These are phyloP conservation scores for Acholoe squamosa DNA, from an alignment of 2,888 invertebrate genomes.

Conservation along the genomic window DNA sequence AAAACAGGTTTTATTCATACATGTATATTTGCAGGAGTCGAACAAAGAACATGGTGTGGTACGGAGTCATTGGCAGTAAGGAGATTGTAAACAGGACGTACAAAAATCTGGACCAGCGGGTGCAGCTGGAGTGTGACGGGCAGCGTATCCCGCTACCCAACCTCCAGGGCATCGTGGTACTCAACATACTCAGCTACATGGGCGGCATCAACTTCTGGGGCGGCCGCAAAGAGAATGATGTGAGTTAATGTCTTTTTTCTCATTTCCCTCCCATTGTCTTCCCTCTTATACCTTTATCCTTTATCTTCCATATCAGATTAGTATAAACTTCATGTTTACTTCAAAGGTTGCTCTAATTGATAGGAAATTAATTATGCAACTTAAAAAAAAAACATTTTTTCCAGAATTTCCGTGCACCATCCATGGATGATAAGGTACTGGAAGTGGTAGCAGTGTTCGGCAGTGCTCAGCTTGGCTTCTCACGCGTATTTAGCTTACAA, in stretches of 20 bases:
- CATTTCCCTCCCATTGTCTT: no score
- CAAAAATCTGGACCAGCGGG: slow-evolving; percentile 96
- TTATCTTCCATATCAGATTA: no score
- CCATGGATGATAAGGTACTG: slow-evolving; percentile 96
- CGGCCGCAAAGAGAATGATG: slow-evolving; percentile 93
- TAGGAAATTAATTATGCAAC: no score
- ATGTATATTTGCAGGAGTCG: slow-evolving; percentile 68
- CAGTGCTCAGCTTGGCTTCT: slow-evolving; percentile 98
- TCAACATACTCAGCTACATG: slow-evolving; percentile 98
- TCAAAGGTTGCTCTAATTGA: no score
- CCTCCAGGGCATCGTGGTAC: slow-evolving; percentile 96
- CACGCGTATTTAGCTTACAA: slow-evolving; percentile 95
- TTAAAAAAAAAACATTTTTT: no score
- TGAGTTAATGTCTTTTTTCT: slow-evolving; percentile 77
- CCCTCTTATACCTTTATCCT: no score
- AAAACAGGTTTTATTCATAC: no score
- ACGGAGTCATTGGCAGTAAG: slow-evolving; percentile 86
- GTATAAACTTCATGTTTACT: no score
- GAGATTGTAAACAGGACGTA: slow-evolving; percentile 92
- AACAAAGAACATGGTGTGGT: slow-evolving; percentile 78
- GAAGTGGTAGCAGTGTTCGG: slow-evolving; percentile 99
- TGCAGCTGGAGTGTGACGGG: slow-evolving; percentile 97
- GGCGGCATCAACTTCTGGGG: slow-evolving; percentile 99
- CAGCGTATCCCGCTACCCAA: slow-evolving; percentile 97
- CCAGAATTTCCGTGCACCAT: slow-evolving; percentile 92